These are phyloP conservation scores for Tenthredo distinguenda DNA, from an alignment of 2,888 invertebrate genomes.

Conservation along the genomic window DNA sequence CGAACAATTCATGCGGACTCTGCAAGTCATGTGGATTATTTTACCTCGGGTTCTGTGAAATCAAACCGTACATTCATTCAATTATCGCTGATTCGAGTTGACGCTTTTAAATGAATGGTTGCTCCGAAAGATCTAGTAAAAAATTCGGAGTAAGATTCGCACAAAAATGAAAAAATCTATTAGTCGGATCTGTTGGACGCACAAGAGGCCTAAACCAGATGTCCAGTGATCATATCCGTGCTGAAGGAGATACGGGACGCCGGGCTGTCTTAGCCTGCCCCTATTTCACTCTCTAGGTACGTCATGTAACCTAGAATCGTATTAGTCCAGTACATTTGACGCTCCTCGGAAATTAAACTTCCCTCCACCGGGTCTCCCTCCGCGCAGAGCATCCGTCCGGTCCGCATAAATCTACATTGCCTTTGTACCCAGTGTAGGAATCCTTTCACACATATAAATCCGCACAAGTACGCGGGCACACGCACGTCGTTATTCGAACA, in stretches of 20 bases:
- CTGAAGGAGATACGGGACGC: neutral
- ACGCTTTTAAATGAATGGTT: neutral
- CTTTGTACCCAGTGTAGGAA: constrained; percentile 29
- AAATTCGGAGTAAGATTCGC: neutral
- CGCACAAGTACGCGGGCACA: neutral
- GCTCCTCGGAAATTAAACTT: constrained; percentile 42
- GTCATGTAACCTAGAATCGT: constrained; percentile 36
- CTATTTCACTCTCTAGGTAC: constrained; percentile 29
- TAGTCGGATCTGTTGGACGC: neutral
- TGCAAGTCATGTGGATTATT: neutral
- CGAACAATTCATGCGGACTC: neutral
- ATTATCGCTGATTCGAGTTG: neutral
- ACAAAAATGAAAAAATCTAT: neutral
- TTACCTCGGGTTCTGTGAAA: neutral
- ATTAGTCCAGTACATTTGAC: constrained; percentile 40
- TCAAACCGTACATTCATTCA: neutral
- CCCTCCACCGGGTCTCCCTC: constrained; percentile 36
- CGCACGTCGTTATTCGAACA: neutral
- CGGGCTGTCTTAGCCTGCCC: neutral
- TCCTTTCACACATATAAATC: constrained; percentile 22
- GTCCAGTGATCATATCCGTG: neutral
- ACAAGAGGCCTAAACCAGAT: neutral
- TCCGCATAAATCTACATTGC: constrained; percentile 39
- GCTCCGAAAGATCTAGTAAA: neutral
- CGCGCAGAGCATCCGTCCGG: constrained; percentile 25